Conservation (phyloP, 2,888 invertebrate species). For the Cataglyphis cursor region DNA sequence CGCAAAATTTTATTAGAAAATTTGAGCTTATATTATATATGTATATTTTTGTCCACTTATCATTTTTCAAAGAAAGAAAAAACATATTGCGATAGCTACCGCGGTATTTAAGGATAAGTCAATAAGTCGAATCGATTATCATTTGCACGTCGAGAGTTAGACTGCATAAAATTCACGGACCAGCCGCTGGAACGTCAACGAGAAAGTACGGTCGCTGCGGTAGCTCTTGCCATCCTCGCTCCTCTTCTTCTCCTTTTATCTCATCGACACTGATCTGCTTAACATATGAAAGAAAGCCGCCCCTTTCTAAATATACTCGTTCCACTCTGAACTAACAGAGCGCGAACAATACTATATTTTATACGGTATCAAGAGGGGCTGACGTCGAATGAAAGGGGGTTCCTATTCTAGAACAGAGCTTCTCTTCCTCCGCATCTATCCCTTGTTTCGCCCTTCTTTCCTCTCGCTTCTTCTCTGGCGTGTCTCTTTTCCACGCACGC, state of each 20-base stretch:
- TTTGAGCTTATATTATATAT: background rate
- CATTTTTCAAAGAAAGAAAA: background rate
- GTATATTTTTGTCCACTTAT: background rate
- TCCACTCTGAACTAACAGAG: conserved; percentile 83
- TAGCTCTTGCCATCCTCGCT: conserved; percentile 14
- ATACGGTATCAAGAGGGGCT: conserved; percentile 82
- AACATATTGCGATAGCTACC: background rate
- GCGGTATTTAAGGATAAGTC: background rate
- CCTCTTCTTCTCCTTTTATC: conserved; percentile 53
- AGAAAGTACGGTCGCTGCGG: conserved; percentile 14
- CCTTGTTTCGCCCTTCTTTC: background rate
- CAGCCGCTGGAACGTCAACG: background rate
- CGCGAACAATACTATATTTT: conserved; percentile 85
- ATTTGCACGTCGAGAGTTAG: background rate
- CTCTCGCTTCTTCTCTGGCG: background rate
- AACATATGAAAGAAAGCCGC: conserved; percentile 85
- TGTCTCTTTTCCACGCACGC: conserved; percentile 32
- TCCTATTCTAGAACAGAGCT: conserved; percentile 57
- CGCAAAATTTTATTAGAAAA: conserved; percentile 1
- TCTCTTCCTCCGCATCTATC: conserved; percentile 32
- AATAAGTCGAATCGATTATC: conserved; percentile 16
- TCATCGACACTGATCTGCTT: conserved; percentile 84
- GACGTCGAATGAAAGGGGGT: conserved; percentile 78
- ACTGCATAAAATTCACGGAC: conserved; percentile 18
- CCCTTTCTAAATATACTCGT: conserved; percentile 84